Percentiles rank a stretch among this genome's conserved stretches.
phyloP scores from a whole-genome alignment of 2,797 vertebrate genomes.

The Perodicticus potto region DNA sequence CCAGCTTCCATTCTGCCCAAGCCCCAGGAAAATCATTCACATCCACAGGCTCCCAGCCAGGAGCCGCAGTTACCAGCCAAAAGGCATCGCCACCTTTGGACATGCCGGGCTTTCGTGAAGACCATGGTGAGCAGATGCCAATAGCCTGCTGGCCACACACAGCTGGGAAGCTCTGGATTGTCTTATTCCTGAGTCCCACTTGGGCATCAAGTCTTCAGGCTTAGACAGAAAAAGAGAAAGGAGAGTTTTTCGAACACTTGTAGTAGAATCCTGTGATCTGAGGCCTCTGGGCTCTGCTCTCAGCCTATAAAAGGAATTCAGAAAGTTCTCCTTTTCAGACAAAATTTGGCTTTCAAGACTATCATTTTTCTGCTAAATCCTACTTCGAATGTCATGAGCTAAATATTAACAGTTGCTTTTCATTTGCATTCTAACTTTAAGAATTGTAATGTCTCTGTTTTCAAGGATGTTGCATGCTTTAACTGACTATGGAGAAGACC shows the following conservation, averaged over 20 bases:
- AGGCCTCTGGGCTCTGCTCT: conserved; percentile 7
- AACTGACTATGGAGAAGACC: background rate
- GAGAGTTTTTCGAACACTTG: background rate
- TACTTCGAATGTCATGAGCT: conserved; percentile 46
- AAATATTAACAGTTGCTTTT: conserved; percentile 61
- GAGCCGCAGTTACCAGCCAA: background rate
- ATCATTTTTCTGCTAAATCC: conserved; percentile 23
- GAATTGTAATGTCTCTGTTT: conserved; percentile 26
- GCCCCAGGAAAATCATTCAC: background rate
- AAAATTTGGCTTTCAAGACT: conserved; percentile 36
- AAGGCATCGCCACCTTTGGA: background rate
- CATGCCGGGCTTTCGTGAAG: background rate
- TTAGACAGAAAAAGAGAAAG: background rate
- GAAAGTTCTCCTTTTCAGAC: conserved; percentile 36
- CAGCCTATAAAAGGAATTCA: conserved; percentile 14
- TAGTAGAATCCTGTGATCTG: background rate
- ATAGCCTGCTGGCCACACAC: background rate
- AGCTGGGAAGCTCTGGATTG: background rate
- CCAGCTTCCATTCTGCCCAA: background rate
- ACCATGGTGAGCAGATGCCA: background rate
- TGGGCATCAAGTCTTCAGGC: background rate
- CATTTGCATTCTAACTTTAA: conserved; percentile 35
- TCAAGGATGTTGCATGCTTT: background rate
- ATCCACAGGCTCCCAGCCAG: background rate
- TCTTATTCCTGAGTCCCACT: background rate